These are phyloP conservation scores for Sebastes alutus DNA, from an alignment of 2,797 vertebrate genomes.

Conservation along the genomic window DNA sequence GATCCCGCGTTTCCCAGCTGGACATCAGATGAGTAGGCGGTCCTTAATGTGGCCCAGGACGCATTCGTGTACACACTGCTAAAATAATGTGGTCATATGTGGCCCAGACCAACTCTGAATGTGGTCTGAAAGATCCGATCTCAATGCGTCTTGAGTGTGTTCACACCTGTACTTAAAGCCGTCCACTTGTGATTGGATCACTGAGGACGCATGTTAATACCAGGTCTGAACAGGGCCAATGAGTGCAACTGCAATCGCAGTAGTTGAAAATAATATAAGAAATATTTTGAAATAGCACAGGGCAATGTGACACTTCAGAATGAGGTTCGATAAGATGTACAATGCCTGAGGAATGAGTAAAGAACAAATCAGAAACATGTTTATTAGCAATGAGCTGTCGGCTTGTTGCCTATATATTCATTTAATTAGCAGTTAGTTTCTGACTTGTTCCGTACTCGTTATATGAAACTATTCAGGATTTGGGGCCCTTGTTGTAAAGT, in stretches of 20 bases:
- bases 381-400: background rate
- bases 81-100: too few species aligned
- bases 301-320: background rate
- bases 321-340: background rate
- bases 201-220: too few species aligned
- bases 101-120: too few species aligned
- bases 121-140: too few species aligned
- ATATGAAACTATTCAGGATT: background rate
- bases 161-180: too few species aligned
- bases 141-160: too few species aligned
- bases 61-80: too few species aligned
- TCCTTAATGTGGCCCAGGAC: too few species aligned
- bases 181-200: too few species aligned
- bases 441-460: background rate
- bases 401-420: background rate
- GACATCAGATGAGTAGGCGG: too few species aligned
- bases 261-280: background rate
- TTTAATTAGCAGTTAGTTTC: background rate
- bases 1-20: fast-evolving
- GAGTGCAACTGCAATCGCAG: background rate
- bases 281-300: background rate
- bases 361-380: background rate
- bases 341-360: background rate
- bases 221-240: too few species aligned
- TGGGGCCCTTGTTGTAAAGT: background rate